phyloP scores from a whole-genome alignment of 37 sponge, comb jelly and placozoan genomes.

The Axinella damicornis region DNA sequence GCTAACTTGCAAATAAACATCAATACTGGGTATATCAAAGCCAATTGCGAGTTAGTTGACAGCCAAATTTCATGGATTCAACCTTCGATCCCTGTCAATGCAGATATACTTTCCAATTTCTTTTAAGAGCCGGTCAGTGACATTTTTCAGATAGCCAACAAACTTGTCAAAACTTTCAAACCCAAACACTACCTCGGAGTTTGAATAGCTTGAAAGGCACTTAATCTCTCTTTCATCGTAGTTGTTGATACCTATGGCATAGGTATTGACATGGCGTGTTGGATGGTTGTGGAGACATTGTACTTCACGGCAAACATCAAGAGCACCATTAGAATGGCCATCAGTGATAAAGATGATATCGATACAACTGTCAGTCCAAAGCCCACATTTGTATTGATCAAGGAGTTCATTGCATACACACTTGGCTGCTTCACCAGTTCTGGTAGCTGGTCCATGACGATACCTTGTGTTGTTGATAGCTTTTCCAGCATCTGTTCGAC shows the following conservation, averaged over 20 bases:
- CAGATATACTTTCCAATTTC: neutral
- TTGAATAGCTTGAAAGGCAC: conserved; percentile 3
- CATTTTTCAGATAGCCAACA: neutral
- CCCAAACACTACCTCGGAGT: too few species aligned
- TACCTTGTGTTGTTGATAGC: neutral
- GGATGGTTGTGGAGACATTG: neutral
- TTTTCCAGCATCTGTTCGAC: neutral
- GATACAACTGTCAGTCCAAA: neutral
- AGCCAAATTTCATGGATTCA: too few species aligned
- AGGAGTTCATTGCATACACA: neutral
- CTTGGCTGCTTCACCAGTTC: neutral
- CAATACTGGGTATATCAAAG: too few species aligned
- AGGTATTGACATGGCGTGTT: neutral
- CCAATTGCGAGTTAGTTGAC: too few species aligned
- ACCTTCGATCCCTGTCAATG: neutral
- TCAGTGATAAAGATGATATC: conserved; percentile 18
- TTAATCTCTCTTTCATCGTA: neutral
- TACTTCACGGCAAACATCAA: neutral
- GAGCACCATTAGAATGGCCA: conserved; percentile 12
- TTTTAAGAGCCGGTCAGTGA: neutral
- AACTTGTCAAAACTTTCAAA: too few species aligned
- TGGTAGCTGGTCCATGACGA: neutral
- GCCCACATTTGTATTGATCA: neutral
- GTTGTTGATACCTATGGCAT: conserved; percentile 13
- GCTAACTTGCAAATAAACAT: too few species aligned